phyloP scores from a whole-genome alignment of 1,140 invertebrate species.

The Zaprionus vittiger region DNA sequence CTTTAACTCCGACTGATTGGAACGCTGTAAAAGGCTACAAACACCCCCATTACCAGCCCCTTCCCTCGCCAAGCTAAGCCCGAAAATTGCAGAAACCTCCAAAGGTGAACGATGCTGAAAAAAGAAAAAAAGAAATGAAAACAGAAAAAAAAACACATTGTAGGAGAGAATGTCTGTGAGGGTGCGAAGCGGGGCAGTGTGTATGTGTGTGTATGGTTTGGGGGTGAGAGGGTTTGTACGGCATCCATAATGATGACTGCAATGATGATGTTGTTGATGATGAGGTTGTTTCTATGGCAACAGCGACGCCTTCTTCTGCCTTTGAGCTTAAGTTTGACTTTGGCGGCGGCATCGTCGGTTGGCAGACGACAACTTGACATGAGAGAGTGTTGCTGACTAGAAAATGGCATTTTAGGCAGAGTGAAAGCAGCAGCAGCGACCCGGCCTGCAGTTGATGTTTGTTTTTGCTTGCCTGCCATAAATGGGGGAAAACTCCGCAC shows the following conservation, averaged over 20 bases:
- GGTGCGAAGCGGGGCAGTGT: not conserved
- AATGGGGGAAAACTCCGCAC: slow-evolving; percentile 66
- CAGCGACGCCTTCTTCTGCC: slow-evolving; percentile 32
- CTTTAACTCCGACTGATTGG: slow-evolving; percentile 42
- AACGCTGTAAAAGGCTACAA: slow-evolving; percentile 19
- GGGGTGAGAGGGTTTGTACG: slow-evolving; percentile 18
- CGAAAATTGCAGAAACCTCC: slow-evolving; percentile 34
- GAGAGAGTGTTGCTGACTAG: slow-evolving; percentile 72
- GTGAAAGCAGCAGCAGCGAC: slow-evolving; percentile 53
- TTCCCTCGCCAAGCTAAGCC: slow-evolving; percentile 3
- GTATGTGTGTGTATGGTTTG: not conserved
- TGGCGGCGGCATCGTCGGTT: slow-evolving; percentile 8
- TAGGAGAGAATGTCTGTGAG: slow-evolving; percentile 3
- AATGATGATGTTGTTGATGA: slow-evolving; percentile 16
- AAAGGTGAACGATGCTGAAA: slow-evolving; percentile 27
- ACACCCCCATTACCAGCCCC: not conserved
- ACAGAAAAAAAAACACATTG: slow-evolving; percentile 22
- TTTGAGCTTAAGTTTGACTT: slow-evolving; percentile 30
- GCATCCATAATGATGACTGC: slow-evolving; percentile 33
- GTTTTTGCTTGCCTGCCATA: slow-evolving; percentile 62
- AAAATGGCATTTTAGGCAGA: slow-evolving; percentile 65
- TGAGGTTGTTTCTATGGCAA: slow-evolving; percentile 59
- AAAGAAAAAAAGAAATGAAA: slow-evolving; percentile 22
- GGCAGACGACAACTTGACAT: slow-evolving; percentile 71
- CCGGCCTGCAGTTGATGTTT: slow-evolving; percentile 68